phyloP scores from a whole-genome alignment of 2,797 vertebrate species.

The Danionella dracula region DNA sequence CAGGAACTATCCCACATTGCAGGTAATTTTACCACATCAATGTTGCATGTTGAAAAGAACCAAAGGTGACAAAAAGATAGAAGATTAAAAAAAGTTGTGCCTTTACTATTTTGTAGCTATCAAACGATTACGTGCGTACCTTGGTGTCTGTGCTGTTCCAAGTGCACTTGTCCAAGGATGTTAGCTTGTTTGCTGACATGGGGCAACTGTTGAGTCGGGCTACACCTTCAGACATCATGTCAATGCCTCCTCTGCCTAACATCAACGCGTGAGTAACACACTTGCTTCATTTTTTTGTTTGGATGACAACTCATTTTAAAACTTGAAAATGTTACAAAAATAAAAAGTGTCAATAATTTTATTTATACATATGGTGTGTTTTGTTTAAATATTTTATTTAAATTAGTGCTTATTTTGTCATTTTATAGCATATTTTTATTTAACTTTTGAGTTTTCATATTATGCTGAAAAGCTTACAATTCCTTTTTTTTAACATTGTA shows the following conservation, averaged over 20 bases:
- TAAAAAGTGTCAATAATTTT: no score
- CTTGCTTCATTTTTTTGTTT: background rate
- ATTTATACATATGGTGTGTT: no score
- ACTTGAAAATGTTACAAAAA: no score
- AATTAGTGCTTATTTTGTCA: background rate
- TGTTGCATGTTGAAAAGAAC: background rate
- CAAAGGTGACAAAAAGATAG: background rate
- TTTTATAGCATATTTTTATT: background rate
- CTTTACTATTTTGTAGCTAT: slow-evolving; percentile 51
- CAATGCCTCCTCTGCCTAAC: slow-evolving; percentile 59
- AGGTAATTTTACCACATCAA: slow-evolving; percentile 49
- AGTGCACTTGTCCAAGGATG: slow-evolving; percentile 57
- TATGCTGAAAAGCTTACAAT: no score
- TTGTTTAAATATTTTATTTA: no score
- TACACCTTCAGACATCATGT: slow-evolving; percentile 57
- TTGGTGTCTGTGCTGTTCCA: slow-evolving; percentile 68
- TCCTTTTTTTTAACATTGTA: no score
- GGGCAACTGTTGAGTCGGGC: slow-evolving; percentile 56
- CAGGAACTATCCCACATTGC: slow-evolving; percentile 54
- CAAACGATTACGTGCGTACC: slow-evolving; percentile 56
- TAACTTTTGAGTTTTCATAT: no score
- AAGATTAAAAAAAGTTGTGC: background rate
- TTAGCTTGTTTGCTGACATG: slow-evolving; percentile 61
- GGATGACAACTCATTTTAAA: background rate
- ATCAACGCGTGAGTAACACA: slow-evolving; percentile 58